A percentile compares a stretch with the other conserved stretches of the same genome.
Conservation (phyloP, 2,797 vertebrate genomes). For the Microctenopoma steveboyesi region DNA sequence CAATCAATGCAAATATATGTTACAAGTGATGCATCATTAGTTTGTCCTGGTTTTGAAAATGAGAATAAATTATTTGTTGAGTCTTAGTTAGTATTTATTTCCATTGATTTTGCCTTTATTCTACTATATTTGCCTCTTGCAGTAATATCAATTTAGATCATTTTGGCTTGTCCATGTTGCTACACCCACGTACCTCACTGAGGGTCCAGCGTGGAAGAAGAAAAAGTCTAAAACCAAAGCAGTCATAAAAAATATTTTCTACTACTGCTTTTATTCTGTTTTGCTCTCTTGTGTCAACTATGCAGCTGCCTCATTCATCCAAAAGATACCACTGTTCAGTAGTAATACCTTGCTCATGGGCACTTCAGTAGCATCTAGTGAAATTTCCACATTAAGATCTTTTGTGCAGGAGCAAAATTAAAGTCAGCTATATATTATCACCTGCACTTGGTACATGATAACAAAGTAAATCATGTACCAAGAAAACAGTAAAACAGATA, state of each 20-base stretch:
- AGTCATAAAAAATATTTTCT: slow-evolving; percentile 1
- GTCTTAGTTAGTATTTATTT: background rate
- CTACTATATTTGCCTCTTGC: background rate
- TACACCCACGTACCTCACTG: background rate
- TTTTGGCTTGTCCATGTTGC: no score
- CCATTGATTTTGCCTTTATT: background rate
- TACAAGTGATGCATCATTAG: no score
- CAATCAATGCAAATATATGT: no score
- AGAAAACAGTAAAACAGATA: slow-evolving; percentile 25
- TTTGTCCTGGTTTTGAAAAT: no score
- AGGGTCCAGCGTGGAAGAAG: background rate
- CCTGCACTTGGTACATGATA: slow-evolving; percentile 26
- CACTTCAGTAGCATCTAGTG: slow-evolving; percentile 22
- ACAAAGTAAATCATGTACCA: slow-evolving; percentile 49
- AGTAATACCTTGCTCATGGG: slow-evolving; percentile 37
- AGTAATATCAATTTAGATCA: no score
- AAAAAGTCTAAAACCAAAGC: background rate
- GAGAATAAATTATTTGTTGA: no score
- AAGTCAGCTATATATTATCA: slow-evolving; percentile 30
- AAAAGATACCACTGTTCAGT: slow-evolving; percentile 2
- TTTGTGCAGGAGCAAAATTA: slow-evolving; percentile 29
- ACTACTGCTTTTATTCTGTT: slow-evolving; percentile 11
- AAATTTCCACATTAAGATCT: slow-evolving; percentile 28
- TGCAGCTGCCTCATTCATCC: slow-evolving; percentile 17
- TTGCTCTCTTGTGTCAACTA: background rate